Base-by-base conservation (phyloP, 2,888 invertebrate genomes). In the Amorpha juglandis region DNA sequence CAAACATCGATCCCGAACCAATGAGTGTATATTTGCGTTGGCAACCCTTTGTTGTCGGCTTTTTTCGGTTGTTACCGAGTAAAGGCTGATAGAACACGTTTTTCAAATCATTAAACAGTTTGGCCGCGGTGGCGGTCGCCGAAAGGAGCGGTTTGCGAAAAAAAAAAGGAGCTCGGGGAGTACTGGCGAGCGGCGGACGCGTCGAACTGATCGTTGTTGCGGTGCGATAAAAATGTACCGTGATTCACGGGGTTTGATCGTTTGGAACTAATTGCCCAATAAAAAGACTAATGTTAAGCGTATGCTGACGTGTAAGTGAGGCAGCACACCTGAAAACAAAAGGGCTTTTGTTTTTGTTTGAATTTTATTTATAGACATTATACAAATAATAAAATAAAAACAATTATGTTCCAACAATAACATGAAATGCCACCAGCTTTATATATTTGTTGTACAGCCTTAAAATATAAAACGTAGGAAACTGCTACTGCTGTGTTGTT, bases 91-190 rank as follows among this genome's bases (percentile, higher is more conserved):
- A 93, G 92, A 93, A 93, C 93, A 93, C 93, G 93, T 93, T 93
- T 92, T 93, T 92, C 93, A 92, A 93, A 93, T 93, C 93, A 92
- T 93, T 93, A 93, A 93, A 92, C 93, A 91, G 93, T 92, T 92
- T 91, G 89, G 89, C 88, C 91, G 88, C 85, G 84, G 78, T 73
- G 88, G 87, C 85, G 88, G 89, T 87, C 77, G 87, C 81, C 84
- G 86, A 88, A 87, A 83, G 84, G 84, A 84, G 81, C 80, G 85
- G 83, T 79, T 69, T 67, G 67, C 68, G 68, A 76, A 76, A 83
- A 88, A 83, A 88, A 88, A 84, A 83, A 84, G 83, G 83, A 76
- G 74, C 73, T 76, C 73, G 80, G 80, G 81, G 82, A 87, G 87
- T 85, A 83, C 81, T 80, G 78, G 79, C 76, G 78, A 77, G 79